Percentiles rank a stretch among this genome's conserved stretches.
Conservation (phyloP, 2,113 vertebrate species). For the Macrotis lagotis region DNA sequence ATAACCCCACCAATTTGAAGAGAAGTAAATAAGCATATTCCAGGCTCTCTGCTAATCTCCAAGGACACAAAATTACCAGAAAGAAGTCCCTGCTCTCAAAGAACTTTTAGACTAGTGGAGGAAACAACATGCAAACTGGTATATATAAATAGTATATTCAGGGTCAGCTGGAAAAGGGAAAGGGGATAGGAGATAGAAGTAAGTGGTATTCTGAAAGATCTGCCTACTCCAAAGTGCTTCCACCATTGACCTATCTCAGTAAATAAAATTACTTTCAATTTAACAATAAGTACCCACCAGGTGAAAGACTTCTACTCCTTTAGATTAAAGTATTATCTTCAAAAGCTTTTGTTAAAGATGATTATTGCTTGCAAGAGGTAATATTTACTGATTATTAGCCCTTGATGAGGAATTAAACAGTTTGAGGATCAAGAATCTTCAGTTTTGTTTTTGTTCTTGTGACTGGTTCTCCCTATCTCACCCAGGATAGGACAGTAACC, state of each 20-base stretch:
- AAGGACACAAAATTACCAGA: too few relatives aligned
- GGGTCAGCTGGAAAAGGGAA: too few relatives aligned
- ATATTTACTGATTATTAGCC: not conserved
- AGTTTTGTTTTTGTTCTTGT: not conserved
- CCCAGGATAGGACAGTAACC: too few relatives aligned
- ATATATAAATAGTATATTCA: too few relatives aligned
- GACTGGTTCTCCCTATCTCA: not conserved
- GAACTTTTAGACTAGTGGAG: too few relatives aligned
- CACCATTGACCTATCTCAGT: not conserved
- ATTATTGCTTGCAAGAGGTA: not conserved
- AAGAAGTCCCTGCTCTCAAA: too few relatives aligned
- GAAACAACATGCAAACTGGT: too few relatives aligned
- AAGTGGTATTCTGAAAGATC: not conserved
- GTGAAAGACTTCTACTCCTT: not conserved
- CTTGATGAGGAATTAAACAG: too few relatives aligned
- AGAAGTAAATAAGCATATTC: too few relatives aligned
- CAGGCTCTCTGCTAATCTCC: too few relatives aligned
- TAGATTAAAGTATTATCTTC: not conserved
- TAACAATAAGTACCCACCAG: not conserved
- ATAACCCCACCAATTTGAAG: too few relatives aligned
- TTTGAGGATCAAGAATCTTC: not conserved
- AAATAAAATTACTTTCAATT: not conserved
- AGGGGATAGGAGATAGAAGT: not conserved
- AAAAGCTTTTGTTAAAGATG: not conserved
- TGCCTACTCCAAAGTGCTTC: not conserved